Evolutionary conservation across 2,888 invertebrate genomes (phyloP).

Genomic region (Ophioninae sp.): DNA sequence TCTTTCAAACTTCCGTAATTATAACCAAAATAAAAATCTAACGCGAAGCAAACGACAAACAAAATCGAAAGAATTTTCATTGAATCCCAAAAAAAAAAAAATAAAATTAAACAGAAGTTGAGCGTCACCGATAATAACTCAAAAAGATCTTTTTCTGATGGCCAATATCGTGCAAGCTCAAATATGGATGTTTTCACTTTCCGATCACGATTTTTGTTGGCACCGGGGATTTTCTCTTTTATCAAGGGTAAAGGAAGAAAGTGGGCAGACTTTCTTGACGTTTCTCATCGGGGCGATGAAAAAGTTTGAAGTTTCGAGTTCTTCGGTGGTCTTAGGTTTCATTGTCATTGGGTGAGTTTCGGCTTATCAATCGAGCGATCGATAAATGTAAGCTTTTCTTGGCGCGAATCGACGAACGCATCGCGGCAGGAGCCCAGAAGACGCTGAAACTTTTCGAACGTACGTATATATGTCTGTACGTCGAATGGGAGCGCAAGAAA

Average conservation of each 20-base stretch:
- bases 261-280: not conserved
- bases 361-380: conserved; percentile 29
- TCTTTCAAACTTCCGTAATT: no score
- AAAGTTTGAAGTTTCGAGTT: conserved; percentile 6
- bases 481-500: conserved; percentile 5
- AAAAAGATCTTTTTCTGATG: not conserved
- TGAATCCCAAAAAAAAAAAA: no score
- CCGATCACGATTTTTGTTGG: not conserved
- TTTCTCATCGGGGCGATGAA: not conserved
- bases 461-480: not conserved
- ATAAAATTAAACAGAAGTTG: no score
- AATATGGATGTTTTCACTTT: not conserved
- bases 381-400: conserved; percentile 17
- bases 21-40: no score
- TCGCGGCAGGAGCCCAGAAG: not conserved
- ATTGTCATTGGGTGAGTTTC: conserved; percentile 3
- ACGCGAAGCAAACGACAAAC: no score
- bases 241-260: not conserved
- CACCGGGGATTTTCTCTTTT: not conserved
- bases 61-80: no score
- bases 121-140: not conserved
- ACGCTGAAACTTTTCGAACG: conserved; percentile 14
- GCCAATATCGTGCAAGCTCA: not conserved
- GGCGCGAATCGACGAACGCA: not conserved
- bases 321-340: not conserved